These are phyloP conservation scores for Rhopalosiphum maidis DNA, from an alignment of 1,140 invertebrate species.

Conservation along the genomic window DNA sequence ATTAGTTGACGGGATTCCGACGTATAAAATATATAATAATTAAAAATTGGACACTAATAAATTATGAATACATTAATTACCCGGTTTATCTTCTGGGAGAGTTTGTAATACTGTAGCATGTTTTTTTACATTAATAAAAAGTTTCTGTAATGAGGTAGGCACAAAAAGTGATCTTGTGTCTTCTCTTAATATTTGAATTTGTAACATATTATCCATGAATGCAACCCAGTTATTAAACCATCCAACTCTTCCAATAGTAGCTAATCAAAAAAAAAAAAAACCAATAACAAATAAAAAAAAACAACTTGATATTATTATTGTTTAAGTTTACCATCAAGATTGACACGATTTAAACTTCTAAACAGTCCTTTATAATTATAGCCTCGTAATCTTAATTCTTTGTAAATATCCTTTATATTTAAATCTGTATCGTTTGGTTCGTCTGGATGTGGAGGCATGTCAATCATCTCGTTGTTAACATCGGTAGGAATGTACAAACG, in stretches of 20 bases:
- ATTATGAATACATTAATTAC: conserved; percentile 49
- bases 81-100: conserved; percentile 60
- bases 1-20: no score
- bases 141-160: conserved; percentile 81
- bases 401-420: conserved; percentile 83
- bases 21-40: not conserved
- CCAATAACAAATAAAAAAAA: not conserved
- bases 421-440: conserved; percentile 62
- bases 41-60: no score
- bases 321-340: conserved; percentile 63
- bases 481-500: conserved; percentile 68
- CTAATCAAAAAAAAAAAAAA: conserved; percentile 60
- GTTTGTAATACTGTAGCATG: conserved; percentile 65
- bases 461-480: conserved; percentile 63
- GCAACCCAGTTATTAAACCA: conserved; percentile 90
- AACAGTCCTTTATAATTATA: conserved; percentile 89
- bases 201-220: conserved; percentile 92
- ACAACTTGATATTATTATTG: not conserved
- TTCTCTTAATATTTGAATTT: conserved; percentile 80
- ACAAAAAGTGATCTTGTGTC: conserved; percentile 79
- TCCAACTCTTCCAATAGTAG: conserved; percentile 65
- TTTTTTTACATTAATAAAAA: conserved; percentile 78
- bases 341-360: conserved; percentile 68
- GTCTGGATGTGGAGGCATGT: conserved; percentile 62
- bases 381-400: conserved; percentile 87